Percentiles rank a stretch among this genome's conserved stretches.
These are phyloP conservation scores for Drosophila pallidifrons DNA, from an alignment of 1,140 invertebrate species.

Conservation along the genomic window DNA sequence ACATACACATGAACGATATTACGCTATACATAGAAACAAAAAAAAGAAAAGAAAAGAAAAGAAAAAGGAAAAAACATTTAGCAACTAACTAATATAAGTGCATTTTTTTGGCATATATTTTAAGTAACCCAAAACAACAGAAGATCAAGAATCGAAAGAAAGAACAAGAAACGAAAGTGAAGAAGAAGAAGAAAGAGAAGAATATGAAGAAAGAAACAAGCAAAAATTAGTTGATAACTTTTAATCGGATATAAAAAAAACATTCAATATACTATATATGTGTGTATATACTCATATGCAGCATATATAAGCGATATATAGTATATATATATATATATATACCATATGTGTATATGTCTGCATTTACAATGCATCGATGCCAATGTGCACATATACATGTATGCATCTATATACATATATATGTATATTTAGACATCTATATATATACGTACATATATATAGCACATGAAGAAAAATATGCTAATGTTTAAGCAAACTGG, in stretches of 20 bases:
- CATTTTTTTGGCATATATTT: constrained; percentile 49
- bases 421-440: constrained; percentile 26
- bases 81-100: constrained; percentile 61
- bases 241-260: constrained; percentile 61
- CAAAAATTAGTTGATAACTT: constrained; percentile 70
- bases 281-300: constrained; percentile 36
- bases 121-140: constrained; percentile 43
- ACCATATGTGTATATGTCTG: constrained; percentile 36
- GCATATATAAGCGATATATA: constrained; percentile 41
- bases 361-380: constrained; percentile 40
- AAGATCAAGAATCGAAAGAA: background rate
- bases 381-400: constrained; percentile 45
- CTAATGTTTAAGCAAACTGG: constrained; percentile 74
- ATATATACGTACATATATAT: constrained; percentile 47
- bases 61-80: constrained; percentile 56
- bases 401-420: constrained; percentile 34
- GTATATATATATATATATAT: constrained; percentile 38
- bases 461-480: constrained; percentile 49
- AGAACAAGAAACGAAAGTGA: background rate
- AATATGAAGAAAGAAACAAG: constrained; percentile 8
- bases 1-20: constrained; percentile 36
- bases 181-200: background rate
- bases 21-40: constrained; percentile 45
- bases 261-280: constrained; percentile 30
- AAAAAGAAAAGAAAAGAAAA: constrained; percentile 4